phyloP scores from a whole-genome alignment of 2,888 invertebrate species.

The Xylota sylvarum region DNA sequence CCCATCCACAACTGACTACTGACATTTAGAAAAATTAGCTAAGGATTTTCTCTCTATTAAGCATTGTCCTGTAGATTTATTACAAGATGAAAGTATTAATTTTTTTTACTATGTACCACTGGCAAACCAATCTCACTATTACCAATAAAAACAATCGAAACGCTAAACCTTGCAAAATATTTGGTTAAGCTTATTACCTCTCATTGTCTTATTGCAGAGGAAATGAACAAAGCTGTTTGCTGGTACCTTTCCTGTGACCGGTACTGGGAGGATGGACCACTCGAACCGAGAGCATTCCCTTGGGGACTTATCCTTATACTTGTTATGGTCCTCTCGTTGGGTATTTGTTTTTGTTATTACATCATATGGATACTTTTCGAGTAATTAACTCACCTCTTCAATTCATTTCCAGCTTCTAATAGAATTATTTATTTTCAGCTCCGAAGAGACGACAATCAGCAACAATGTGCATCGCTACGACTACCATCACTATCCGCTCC shows the following conservation, averaged over 20 bases:
- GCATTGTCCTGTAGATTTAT: no score
- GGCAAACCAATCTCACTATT: neutral
- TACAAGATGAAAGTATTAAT: no score
- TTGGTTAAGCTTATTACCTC: no score
- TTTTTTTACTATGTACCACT: neutral
- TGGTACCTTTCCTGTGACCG: conserved; percentile 97
- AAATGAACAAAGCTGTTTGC: conserved; percentile 94
- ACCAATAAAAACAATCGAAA: neutral
- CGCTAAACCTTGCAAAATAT: neutral
- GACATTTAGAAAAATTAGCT: no score
- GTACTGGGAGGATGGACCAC: conserved; percentile 94
- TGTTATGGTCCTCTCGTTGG: conserved; percentile 92
- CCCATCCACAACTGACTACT: no score
- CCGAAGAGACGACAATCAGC: conserved; percentile 84
- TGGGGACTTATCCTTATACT: conserved; percentile 92
- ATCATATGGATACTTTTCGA: conserved; percentile 96
- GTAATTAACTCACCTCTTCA: conserved; percentile 87
- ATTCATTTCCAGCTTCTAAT: neutral
- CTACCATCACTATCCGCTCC: conserved; percentile 82
- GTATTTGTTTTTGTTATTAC: conserved; percentile 95
- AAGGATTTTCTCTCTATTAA: no score
- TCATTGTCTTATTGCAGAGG: conserved; percentile 86
- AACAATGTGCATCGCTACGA: conserved; percentile 80
- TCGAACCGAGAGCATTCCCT: conserved; percentile 91
- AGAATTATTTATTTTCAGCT: conserved; percentile 79